phyloP scores from a whole-genome alignment of 2,888 invertebrate species.

The Spialia ferax region DNA sequence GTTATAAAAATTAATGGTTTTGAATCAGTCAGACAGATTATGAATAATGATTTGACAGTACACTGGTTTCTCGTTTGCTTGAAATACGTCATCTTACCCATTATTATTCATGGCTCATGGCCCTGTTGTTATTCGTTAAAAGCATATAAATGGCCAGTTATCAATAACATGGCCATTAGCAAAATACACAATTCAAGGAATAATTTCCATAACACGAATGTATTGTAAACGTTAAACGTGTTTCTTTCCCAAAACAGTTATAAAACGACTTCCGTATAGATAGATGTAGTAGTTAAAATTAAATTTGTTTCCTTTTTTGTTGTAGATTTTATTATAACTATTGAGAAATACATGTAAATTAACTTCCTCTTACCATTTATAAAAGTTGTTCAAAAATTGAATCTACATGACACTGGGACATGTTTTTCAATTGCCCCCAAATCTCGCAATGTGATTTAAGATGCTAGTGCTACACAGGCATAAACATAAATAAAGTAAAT shows the following conservation, averaged over 20 bases:
- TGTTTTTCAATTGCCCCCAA: background rate
- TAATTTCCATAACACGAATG: conserved; percentile 30
- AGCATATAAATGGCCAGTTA: conserved; percentile 34
- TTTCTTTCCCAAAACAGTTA: conserved; percentile 29
- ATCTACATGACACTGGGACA: background rate
- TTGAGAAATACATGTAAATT: background rate
- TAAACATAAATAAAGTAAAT: background rate
- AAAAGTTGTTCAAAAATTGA: background rate
- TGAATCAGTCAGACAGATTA: conserved; percentile 34
- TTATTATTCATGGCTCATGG: conserved; percentile 32
- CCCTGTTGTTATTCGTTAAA: conserved; percentile 33
- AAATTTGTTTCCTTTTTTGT: conserved; percentile 22
- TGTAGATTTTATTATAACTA: background rate
- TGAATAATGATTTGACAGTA: conserved; percentile 38
- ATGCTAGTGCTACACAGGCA: background rate
- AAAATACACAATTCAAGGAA: conserved; percentile 35
- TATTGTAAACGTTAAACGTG: conserved; percentile 36
- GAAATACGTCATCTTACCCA: conserved; percentile 24
- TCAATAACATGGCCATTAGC: conserved; percentile 39
- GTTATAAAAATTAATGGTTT: conserved; percentile 40
- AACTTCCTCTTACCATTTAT: background rate
- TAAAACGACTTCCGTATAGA: conserved; percentile 29
- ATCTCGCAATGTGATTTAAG: background rate
- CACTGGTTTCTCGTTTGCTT: conserved; percentile 26
- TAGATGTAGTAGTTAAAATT: conserved; percentile 23